Percentiles rank a stretch among this genome's conserved stretches.
Conservation (phyloP, 2,113 vertebrate species). For the Axis porcinus region DNA sequence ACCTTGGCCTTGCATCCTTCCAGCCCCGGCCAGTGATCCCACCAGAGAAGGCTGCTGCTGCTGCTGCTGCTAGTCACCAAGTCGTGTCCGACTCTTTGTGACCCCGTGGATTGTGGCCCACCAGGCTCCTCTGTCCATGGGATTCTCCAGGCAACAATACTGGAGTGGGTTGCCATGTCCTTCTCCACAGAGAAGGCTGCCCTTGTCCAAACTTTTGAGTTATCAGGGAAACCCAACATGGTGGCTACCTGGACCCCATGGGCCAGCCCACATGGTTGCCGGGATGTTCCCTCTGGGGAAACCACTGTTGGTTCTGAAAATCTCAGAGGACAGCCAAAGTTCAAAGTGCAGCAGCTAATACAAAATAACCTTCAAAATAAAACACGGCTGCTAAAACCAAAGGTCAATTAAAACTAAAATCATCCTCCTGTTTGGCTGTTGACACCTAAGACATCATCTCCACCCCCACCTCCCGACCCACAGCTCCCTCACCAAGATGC, state of each 20-base stretch:
- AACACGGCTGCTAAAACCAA: not conserved
- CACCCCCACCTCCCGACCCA: not conserved
- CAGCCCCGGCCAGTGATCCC: not conserved
- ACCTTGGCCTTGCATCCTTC: not conserved
- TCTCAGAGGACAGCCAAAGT: not conserved
- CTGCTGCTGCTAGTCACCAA: not conserved
- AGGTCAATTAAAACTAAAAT: not conserved
- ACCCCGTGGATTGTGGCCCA: not conserved
- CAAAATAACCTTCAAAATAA: not conserved
- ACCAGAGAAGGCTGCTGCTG: not conserved
- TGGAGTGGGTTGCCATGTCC: not conserved
- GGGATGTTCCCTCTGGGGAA: not conserved
- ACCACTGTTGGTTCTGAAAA: not conserved
- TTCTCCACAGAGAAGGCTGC: not conserved
- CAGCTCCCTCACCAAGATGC: slow-evolving; percentile 86
- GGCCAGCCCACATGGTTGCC: not conserved
- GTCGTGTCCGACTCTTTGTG: not conserved
- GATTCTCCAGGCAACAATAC: not conserved
- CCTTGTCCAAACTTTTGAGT: not conserved
- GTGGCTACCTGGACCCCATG: not conserved
- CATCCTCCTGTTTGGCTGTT: not conserved
- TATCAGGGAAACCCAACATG: not conserved
- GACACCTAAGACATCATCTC: not conserved
- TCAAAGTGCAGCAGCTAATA: not conserved
- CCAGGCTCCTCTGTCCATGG: not conserved